phyloP scores from a whole-genome alignment of 2,113 vertebrate species.

The Caretta caretta region DNA sequence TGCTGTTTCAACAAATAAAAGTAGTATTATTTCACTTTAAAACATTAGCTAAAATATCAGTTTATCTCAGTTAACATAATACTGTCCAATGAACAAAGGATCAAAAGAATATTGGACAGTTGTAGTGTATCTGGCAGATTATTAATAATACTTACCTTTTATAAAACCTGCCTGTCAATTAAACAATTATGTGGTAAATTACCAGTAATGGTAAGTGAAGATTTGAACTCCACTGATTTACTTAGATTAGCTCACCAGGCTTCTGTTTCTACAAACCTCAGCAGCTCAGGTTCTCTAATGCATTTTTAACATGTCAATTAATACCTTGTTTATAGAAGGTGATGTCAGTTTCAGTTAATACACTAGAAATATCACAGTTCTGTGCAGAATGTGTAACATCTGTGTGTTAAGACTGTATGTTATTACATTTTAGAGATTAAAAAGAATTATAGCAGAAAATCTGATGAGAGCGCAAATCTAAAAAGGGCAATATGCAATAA shows the following conservation, averaged over 20 bases:
- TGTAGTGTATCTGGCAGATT: neutral
- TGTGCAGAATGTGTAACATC: slow-evolving; percentile 43
- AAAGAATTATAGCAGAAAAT: neutral
- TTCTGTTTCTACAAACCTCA: slow-evolving; percentile 62
- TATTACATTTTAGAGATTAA: neutral
- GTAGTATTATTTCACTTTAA: neutral
- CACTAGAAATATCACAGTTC: slow-evolving; percentile 72
- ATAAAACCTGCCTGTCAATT: neutral
- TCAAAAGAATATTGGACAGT: neutral
- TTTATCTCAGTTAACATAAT: neutral
- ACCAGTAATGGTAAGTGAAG: slow-evolving; percentile 42
- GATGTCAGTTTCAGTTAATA: slow-evolving; percentile 52
- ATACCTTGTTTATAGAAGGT: slow-evolving; percentile 59
- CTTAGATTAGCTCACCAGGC: slow-evolving; percentile 69
- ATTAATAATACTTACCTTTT: neutral
- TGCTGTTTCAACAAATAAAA: neutral
- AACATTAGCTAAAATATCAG: neutral
- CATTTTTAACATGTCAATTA: slow-evolving; percentile 69
- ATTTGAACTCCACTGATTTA: slow-evolving; percentile 71
- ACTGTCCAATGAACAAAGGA: neutral
- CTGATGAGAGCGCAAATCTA: neutral
- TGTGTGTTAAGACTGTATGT: neutral
- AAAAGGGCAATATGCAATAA: slow-evolving; percentile 14
- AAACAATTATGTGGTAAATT: slow-evolving; percentile 3
- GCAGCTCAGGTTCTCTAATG: slow-evolving; percentile 70